Base-by-base conservation (phyloP, 2,888 invertebrate species). In the Thera obeliscata region DNA sequence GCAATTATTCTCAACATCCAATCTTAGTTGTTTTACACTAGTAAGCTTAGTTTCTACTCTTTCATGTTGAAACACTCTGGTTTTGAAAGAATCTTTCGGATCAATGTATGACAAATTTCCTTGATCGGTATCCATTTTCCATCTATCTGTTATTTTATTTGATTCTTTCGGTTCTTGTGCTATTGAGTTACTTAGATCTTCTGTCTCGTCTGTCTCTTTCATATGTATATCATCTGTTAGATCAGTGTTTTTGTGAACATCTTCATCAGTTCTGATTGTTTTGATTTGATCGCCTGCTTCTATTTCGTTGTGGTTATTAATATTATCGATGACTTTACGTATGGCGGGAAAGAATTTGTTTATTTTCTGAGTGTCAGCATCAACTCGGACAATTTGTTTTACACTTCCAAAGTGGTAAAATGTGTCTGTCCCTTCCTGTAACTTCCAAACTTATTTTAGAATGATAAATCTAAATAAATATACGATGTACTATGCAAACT, bases 361-460 rank as follows among this genome's bases (percentile, higher is more conserved):
- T 58, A 99, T 92, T 87, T 98, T 99, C 85, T 98, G 98, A 65
- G 96, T 95, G 49, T 95, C 95, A 0, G 96, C 91, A 87, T 97
- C 97, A 0, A 98, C 98, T 74, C 99, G 92, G 0, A 99, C 96
- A n/a, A n/a, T n/a, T n/a, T n/a, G n/a, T n/a, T n/a, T n/a, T n/a
- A n/a, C n/a, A n/a, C n/a, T n/a, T n/a, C n/a, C n/a, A n/a, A n/a
- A n/a, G n/a, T n/a, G n/a, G n/a, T n/a, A n/a, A n/a, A n/a, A n/a
- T n/a, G n/a, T n/a, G n/a, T n/a, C n/a, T n/a, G n/a, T n/a, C n/a
- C n/a, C n/a, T n/a, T n/a, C n/a, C n/a, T n/a, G n/a, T n/a, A n/a
- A n/a, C n/a, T n/a, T n/a, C n/a, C n/a, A n/a, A n/a, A n/a, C n/a
- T n/a, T n/a, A n/a, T n/a, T n/a, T n/a, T n/a, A n/a, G n/a, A n/a